Evolutionary conservation across 1,140 invertebrate genomes (phyloP).

Genomic region (Calosoma granatense): DNA sequence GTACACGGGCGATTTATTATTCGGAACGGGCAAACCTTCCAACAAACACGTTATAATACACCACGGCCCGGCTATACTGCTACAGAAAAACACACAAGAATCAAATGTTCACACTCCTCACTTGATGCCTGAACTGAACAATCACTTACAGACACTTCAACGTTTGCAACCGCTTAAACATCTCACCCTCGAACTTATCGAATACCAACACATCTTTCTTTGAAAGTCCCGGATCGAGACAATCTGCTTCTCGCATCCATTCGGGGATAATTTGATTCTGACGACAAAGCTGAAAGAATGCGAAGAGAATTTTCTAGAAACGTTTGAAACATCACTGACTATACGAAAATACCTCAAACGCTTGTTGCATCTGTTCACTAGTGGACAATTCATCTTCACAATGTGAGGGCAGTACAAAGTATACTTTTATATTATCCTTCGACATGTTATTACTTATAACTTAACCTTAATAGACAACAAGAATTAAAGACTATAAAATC

Average conservation of each 20-base stretch:
- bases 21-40: slow-evolving; percentile 61
- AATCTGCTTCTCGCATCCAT: slow-evolving; percentile 42
- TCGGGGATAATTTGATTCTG: slow-evolving; percentile 36
- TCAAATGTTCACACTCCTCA: slow-evolving; percentile 16
- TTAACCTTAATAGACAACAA: no score
- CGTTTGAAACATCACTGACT: neutral
- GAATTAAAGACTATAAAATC: no score
- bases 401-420: slow-evolving; percentile 31
- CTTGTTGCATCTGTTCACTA: slow-evolving; percentile 35
- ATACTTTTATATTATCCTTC: slow-evolving; percentile 14
- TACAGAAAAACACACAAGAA: slow-evolving; percentile 27
- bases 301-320: slow-evolving; percentile 8
- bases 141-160: slow-evolving; percentile 57
- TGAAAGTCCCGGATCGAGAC: slow-evolving; percentile 38
- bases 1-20: slow-evolving; percentile 62
- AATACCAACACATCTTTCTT: slow-evolving; percentile 68
- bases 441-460: neutral
- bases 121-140: slow-evolving; percentile 13
- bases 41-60: slow-evolving; percentile 67
- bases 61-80: slow-evolving; percentile 64
- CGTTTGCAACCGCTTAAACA: slow-evolving; percentile 51
- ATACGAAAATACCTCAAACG: slow-evolving; percentile 29
- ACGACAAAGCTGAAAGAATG: slow-evolving; percentile 40
- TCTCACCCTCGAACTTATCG: slow-evolving; percentile 56
- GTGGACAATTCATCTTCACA: slow-evolving; percentile 30